Conservation (phyloP, 2,888 invertebrate genomes). For the Galeruca laticollis region DNA sequence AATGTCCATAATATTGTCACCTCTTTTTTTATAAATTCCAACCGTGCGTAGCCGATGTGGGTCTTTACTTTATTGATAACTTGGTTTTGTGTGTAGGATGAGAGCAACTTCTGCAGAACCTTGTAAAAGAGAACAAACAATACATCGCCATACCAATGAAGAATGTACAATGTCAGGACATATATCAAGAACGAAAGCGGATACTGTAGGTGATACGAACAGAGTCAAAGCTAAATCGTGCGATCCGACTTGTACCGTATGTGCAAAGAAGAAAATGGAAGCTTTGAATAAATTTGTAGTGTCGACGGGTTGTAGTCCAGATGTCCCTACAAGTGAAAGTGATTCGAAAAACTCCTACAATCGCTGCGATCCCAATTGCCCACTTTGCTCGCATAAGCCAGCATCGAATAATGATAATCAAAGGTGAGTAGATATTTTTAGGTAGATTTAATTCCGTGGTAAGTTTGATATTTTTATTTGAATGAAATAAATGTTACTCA, state of each 20-base stretch:
- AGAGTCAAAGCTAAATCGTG: not conserved
- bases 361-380: slow-evolving; percentile 7
- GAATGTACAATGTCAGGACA: not conserved
- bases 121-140: not conserved
- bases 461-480: too few species aligned
- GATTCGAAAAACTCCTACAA: not conserved
- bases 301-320: slow-evolving; percentile 1
- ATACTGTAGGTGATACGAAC: not conserved
- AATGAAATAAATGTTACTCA: too few species aligned
- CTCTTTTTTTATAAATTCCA: too few species aligned
- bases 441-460: not conserved
- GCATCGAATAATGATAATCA: not conserved
- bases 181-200: not conserved
- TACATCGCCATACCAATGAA: not conserved
- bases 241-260: not conserved
- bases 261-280: not conserved
- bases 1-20: too few species aligned
- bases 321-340: not conserved
- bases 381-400: not conserved
- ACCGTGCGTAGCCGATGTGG: too few species aligned
- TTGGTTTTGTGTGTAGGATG: not conserved
- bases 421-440: not conserved
- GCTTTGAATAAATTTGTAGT: not conserved
- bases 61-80: too few species aligned
- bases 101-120: not conserved